Conservation (phyloP, 1,140 invertebrate genomes). For the Oscheius sp. region DNA sequence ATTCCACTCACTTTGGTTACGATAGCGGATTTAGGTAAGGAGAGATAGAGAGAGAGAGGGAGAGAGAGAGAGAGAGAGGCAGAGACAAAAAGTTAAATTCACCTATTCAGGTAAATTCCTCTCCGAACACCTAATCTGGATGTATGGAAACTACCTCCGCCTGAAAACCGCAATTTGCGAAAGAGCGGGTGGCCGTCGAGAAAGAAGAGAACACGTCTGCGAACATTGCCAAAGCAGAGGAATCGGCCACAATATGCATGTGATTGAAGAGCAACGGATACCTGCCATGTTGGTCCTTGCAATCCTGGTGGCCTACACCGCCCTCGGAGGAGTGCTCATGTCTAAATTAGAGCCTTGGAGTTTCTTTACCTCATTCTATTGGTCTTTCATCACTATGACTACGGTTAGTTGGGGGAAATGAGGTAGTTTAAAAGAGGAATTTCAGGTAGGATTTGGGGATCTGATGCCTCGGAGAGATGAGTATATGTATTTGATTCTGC, state of each 20-base stretch:
- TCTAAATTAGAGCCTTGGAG: constrained; percentile 58
- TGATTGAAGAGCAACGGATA: constrained; percentile 57
- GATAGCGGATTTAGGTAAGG: constrained; percentile 56
- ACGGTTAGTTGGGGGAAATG: constrained; percentile 39
- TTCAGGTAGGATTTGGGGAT: constrained; percentile 60
- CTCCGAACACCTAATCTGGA: constrained; percentile 57
- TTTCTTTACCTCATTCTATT: constrained; percentile 61
- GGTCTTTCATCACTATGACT: constrained; percentile 61
- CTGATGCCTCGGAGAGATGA: constrained; percentile 58
- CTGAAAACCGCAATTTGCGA: constrained; percentile 37
- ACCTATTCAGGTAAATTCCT: constrained; percentile 51
- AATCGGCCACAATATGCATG: constrained; percentile 47
- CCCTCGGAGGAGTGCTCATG: constrained; percentile 59
- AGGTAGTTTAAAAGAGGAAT: background rate
- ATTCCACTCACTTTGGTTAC: constrained; percentile 60
- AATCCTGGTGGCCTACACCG: constrained; percentile 58
- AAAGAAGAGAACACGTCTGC: constrained; percentile 52
- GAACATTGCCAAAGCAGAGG: constrained; percentile 53
- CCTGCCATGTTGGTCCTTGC: constrained; percentile 56
- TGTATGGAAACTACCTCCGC: constrained; percentile 57
- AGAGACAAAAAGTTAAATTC: too few relatives aligned
- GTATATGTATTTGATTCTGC: constrained; percentile 60
- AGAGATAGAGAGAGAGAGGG: background rate
- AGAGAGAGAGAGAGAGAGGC: too few relatives aligned
- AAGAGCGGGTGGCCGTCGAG: background rate